These are phyloP conservation scores for Globodera rostochiensis DNA, from an alignment of 1,140 invertebrate species.

Conservation along the genomic window DNA sequence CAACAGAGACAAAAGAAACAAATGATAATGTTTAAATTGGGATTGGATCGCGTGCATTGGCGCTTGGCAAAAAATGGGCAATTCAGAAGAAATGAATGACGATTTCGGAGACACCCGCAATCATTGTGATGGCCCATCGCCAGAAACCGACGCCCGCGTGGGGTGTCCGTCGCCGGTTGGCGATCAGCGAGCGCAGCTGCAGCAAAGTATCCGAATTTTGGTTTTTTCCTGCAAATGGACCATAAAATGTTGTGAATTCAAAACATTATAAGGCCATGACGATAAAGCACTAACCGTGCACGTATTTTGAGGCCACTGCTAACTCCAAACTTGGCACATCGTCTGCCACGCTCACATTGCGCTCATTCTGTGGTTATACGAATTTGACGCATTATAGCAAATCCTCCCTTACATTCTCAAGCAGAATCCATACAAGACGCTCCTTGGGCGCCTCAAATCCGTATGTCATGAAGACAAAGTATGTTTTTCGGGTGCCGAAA, in stretches of 20 bases:
- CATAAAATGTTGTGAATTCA: neutral
- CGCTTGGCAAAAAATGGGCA: neutral
- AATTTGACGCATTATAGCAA: conserved; percentile 20
- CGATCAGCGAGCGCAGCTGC: conserved; percentile 56
- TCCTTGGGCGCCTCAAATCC: conserved; percentile 54
- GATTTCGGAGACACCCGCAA: conserved; percentile 33
- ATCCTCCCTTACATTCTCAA: conserved; percentile 51
- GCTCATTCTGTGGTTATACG: conserved; percentile 33
- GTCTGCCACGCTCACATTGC: conserved; percentile 31
- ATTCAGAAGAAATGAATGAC: conserved; percentile 29
- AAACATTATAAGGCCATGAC: too few relatives aligned
- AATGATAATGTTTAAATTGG: neutral
- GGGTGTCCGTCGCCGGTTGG: conserved; percentile 51
- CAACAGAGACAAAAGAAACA: too few relatives aligned
- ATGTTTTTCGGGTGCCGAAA: conserved; percentile 55
- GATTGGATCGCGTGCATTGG: neutral
- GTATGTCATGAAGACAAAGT: conserved; percentile 64
- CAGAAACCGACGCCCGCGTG: conserved; percentile 63
- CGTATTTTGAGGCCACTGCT: conserved; percentile 64
- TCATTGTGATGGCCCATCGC: conserved; percentile 55
- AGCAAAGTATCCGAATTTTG: conserved; percentile 59
- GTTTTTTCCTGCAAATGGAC: conserved; percentile 44
- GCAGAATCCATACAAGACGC: conserved; percentile 58
- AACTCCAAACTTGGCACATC: conserved; percentile 51
- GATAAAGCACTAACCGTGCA: conserved; percentile 46